Percentiles rank a stretch among this genome's conserved stretches.
These are phyloP conservation scores for Megalopta genalis DNA, from an alignment of 1,140 invertebrate species.

Conservation along the genomic window DNA sequence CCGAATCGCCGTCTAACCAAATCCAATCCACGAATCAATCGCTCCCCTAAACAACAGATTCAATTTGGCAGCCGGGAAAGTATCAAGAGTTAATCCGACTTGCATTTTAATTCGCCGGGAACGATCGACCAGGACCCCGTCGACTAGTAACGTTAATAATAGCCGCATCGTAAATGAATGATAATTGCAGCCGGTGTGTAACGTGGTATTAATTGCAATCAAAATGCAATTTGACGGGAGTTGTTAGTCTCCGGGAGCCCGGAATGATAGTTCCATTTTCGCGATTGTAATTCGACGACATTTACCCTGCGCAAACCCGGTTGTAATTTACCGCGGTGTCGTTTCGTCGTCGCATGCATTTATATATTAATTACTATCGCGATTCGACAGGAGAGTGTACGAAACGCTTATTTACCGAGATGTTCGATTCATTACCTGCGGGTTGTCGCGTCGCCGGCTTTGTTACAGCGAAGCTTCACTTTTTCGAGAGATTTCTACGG, in stretches of 20 bases:
- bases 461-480: too few species aligned
- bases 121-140: background rate
- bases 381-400: too few species aligned
- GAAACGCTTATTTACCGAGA: too few species aligned
- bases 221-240: constrained; percentile 22
- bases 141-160: constrained; percentile 8
- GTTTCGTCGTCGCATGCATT: background rate
- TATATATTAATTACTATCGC: constrained; percentile 10
- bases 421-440: background rate
- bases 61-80: too few species aligned
- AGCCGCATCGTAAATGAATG: constrained; percentile 17
- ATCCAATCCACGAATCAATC: too few species aligned
- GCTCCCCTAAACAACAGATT: too few species aligned
- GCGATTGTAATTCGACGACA: constrained; percentile 5
- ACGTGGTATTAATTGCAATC: constrained; percentile 8
- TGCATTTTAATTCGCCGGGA: background rate
- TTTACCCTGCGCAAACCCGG: background rate
- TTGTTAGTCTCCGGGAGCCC: background rate
- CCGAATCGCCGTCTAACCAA: too few species aligned
- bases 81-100: background rate
- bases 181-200: constrained; percentile 10
- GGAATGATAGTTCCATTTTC: background rate
- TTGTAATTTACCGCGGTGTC: background rate
- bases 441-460: too few species aligned
- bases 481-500: too few species aligned